phyloP scores from a whole-genome alignment of 2,113 vertebrate species.

The Pipa parva region DNA sequence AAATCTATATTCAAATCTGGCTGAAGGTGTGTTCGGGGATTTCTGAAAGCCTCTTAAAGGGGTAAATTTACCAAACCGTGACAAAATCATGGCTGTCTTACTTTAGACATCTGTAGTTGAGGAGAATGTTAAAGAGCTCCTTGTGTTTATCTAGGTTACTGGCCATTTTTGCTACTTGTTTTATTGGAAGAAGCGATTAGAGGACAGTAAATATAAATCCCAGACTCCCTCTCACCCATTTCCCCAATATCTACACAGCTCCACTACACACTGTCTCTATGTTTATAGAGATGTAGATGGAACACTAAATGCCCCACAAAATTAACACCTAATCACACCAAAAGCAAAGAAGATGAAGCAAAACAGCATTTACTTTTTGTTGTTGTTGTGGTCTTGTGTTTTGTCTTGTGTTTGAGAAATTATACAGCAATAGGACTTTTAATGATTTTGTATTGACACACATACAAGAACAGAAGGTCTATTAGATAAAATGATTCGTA shows the following conservation, averaged over 20 bases:
- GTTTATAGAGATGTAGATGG: too few relatives aligned
- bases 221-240: neutral
- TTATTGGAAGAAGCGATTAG: slow-evolving; percentile 57
- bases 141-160: slow-evolving; percentile 74
- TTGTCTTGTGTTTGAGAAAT: too few relatives aligned
- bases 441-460: too few relatives aligned
- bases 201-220: slow-evolving; percentile 44
- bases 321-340: too few relatives aligned
- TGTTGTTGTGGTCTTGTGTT: too few relatives aligned
- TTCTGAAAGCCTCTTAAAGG: slow-evolving; percentile 97
- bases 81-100: slow-evolving; percentile 91
- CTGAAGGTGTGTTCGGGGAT: slow-evolving; percentile 90
- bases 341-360: too few relatives aligned
- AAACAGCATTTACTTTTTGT: too few relatives aligned
- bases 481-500: slow-evolving; percentile 15
- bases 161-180: slow-evolving; percentile 61
- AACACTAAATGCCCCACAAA: too few relatives aligned
- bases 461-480: too few relatives aligned
- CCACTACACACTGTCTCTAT: too few relatives aligned
- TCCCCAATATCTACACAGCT: neutral
- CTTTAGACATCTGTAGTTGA: slow-evolving; percentile 81
- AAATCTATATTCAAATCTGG: slow-evolving; percentile 98
- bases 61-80: slow-evolving; percentile 97
- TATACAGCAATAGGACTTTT: too few relatives aligned
- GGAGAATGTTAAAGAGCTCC: slow-evolving; percentile 76